Evolutionary conservation across 2,113 vertebrate species (phyloP).

Genomic region (Gobiocypris rarus): DNA sequence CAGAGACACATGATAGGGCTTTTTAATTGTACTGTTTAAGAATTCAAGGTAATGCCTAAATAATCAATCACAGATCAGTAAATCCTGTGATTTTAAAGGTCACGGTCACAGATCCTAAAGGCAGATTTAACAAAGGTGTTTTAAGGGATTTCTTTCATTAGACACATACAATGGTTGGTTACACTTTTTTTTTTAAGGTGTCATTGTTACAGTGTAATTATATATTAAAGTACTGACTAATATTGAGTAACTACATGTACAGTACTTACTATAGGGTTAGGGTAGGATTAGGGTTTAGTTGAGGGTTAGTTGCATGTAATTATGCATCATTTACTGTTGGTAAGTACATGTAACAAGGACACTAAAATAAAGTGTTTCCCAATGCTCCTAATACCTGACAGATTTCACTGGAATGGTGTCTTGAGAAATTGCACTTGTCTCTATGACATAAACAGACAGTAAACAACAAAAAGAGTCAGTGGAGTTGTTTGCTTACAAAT

Average conservation of each 20-base stretch:
- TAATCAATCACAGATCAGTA: conserved; percentile 7
- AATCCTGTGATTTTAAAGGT: conserved; percentile 3
- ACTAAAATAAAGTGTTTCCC: too few relatives aligned
- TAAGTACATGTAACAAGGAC: too few relatives aligned
- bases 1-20: neutral
- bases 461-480: neutral
- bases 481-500: too few relatives aligned
- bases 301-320: too few relatives aligned
- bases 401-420: neutral
- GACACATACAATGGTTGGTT: neutral
- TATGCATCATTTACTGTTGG: too few relatives aligned
- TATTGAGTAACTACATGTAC: too few relatives aligned
- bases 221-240: too few relatives aligned
- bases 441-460: neutral
- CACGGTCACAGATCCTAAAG: neutral
- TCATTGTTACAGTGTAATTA: too few relatives aligned
- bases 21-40: neutral
- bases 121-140: neutral
- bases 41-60: conserved; percentile 18
- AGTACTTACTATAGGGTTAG: too few relatives aligned
- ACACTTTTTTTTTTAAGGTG: too few relatives aligned
- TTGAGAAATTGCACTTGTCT: neutral
- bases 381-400: neutral
- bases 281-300: too few relatives aligned
- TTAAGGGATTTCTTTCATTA: neutral